Evolutionary conservation across 2,113 vertebrate species (phyloP).

Genomic region (Python bivittatus): DNA sequence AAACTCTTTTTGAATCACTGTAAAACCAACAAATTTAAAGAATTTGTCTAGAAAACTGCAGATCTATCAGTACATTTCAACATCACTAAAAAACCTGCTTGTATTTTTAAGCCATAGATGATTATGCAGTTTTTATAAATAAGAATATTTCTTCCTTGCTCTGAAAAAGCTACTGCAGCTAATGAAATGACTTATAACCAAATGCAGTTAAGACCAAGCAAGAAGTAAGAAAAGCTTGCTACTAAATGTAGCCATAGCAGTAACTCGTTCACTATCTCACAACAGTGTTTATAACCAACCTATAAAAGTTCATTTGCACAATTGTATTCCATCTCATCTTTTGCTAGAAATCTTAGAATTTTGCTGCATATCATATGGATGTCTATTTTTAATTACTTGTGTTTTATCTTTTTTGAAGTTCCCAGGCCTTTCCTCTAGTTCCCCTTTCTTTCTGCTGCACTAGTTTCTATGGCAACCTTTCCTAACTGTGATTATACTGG

Average conservation of each 20-base stretch:
- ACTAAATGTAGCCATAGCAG: background rate
- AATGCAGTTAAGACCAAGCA: background rate
- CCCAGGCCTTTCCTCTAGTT: constrained; percentile 45
- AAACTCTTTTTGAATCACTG: constrained; percentile 50
- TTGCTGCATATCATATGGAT: background rate
- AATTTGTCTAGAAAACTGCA: constrained; percentile 4
- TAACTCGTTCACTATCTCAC: background rate
- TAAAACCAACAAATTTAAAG: constrained; percentile 47
- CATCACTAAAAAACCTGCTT: background rate
- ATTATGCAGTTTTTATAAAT: background rate
- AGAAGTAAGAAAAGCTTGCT: background rate
- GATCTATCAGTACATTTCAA: background rate
- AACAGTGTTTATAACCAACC: constrained; percentile 15
- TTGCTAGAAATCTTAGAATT: background rate
- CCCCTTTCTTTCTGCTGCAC: constrained; percentile 63
- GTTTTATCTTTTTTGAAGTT: constrained; percentile 44
- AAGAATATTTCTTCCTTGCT: background rate
- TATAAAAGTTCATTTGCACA: constrained; percentile 12
- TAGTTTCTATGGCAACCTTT: constrained; percentile 71
- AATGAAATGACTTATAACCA: background rate
- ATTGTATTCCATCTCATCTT: background rate
- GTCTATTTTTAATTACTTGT: constrained; percentile 21
- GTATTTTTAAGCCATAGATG: background rate
- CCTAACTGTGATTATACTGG: constrained; percentile 58
- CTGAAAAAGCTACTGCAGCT: background rate